Conservation (phyloP, 2,888 invertebrate genomes). For the Phrixothrix hirtus region DNA sequence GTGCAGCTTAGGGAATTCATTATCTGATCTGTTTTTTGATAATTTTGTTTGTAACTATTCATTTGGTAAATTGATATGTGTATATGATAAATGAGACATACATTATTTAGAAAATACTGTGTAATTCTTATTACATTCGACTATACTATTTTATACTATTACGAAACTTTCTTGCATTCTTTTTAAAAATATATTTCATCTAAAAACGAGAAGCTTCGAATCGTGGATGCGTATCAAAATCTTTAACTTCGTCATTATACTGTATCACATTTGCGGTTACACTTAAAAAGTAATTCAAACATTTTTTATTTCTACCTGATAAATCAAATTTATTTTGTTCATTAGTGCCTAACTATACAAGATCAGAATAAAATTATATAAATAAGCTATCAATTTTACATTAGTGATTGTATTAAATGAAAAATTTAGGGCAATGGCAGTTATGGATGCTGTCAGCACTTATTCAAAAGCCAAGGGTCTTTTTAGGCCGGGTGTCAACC, state of each 20-base stretch:
- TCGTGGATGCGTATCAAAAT: neutral
- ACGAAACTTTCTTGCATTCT: neutral
- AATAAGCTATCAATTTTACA: slow-evolving; percentile 4
- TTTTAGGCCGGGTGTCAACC: slow-evolving; percentile 38
- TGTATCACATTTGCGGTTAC: neutral
- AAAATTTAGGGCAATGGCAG: slow-evolving; percentile 25
- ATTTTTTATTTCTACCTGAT: neutral
- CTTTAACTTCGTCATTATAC: neutral
- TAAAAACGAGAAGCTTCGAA: neutral
- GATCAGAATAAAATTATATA: neutral
- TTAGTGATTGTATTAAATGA: slow-evolving; percentile 1
- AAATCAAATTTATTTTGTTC: neutral
- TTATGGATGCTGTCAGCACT: slow-evolving; percentile 33
- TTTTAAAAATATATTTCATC: neutral
- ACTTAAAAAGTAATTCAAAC: neutral
- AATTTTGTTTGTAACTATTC: slow-evolving; percentile 36
- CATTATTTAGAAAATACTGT: slow-evolving; percentile 28
- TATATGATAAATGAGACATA: slow-evolving; percentile 32
- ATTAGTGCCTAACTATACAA: neutral
- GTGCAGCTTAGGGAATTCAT: slow-evolving; percentile 24
- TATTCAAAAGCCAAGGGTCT: slow-evolving; percentile 30
- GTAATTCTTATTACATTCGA: slow-evolving; percentile 12
- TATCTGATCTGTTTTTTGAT: slow-evolving; percentile 34
- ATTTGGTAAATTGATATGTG: slow-evolving; percentile 37
- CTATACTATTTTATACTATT: no score